phyloP scores from a whole-genome alignment of 2,797 vertebrate species.

The Kryptolebias ocellatus region DNA sequence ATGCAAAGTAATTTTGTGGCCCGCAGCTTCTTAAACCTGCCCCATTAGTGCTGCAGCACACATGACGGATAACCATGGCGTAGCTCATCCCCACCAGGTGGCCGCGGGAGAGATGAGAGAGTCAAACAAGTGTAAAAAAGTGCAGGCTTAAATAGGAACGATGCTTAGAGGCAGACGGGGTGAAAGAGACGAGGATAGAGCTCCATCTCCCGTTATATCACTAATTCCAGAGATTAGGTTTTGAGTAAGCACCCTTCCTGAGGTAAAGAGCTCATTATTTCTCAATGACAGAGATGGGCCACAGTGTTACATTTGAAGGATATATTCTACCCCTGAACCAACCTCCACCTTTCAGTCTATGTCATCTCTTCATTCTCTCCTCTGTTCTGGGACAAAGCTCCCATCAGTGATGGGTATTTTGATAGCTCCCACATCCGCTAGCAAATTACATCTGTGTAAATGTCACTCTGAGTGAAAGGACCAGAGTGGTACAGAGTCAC shows the following conservation, averaged over 20 bases:
- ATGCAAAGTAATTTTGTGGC: slow-evolving; percentile 62
- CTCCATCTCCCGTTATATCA: slow-evolving; percentile 64
- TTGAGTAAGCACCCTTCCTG: slow-evolving; percentile 69
- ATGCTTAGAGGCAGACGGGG: slow-evolving; percentile 60
- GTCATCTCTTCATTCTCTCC: slow-evolving; percentile 21
- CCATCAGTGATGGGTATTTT: slow-evolving; percentile 58
- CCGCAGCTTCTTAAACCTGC: slow-evolving; percentile 63
- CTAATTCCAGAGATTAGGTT: slow-evolving; percentile 73
- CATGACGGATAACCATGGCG: slow-evolving; percentile 71
- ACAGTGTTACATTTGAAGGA: slow-evolving; percentile 49
- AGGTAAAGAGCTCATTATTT: slow-evolving; percentile 79
- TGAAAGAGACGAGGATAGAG: slow-evolving; percentile 38
- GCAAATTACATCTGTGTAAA: slow-evolving; percentile 80
- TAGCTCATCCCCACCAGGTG: slow-evolving; percentile 65
- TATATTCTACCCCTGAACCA: slow-evolving; percentile 35
- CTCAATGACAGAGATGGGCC: slow-evolving; percentile 66
- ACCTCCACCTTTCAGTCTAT: slow-evolving; percentile 26
- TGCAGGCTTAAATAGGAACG: slow-evolving; percentile 65
- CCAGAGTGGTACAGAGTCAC: slow-evolving; percentile 30
- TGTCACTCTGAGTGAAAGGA: slow-evolving; percentile 68
- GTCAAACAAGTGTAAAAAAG: slow-evolving; percentile 65
- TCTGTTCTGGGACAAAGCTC: slow-evolving; percentile 42
- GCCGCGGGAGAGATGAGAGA: slow-evolving; percentile 65
- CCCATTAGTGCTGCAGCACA: slow-evolving; percentile 70
- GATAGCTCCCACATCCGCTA: slow-evolving; percentile 64